Base-by-base conservation (phyloP, 1,140 invertebrate genomes). In the Anthonomus grandis region DNA sequence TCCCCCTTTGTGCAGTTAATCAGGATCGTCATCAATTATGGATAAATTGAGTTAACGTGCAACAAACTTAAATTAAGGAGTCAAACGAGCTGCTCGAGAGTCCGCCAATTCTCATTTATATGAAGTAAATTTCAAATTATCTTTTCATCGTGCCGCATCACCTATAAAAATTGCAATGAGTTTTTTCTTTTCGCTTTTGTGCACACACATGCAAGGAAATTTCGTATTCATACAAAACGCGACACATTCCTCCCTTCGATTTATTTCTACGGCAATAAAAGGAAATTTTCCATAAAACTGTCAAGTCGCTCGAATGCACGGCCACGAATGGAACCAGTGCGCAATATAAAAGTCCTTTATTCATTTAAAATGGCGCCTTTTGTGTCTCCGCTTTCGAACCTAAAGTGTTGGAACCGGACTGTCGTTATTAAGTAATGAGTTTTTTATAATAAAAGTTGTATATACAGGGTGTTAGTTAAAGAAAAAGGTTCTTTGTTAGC, bases 201-300 rank as follows among this genome's bases (percentile, higher is more conserved):
- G n/a, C n/a, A n/a, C n/a, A n/a, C n/a, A n/a, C n/a, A n/a, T n/a
- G n/a, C n/a, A n/a, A n/a, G 17, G 19, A 45, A 15, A 23, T 45
- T 45, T 45, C 22, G 10, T 12, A 17, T 49, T 49, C 31, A 34
- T 36, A 49, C 46, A 46, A 23, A n/a, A 46, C 25, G 25, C 25
- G 46, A 31, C 46, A 12, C 25, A 49, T 49, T 49, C 46, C 31
- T 1, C 15, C 10, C 13, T 49, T 49, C 31, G 31, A 49, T 49
- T 49, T 49, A 49, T 49, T 19, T 36, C 22, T n/a, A n/a, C 25
- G 12, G 8, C 25, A 31, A 15, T 49, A 31, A 49, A 49, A 21
- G 46, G 37, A 49, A 49, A 49, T 49, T 41, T 34, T 36, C 46
- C 31, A 49, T 49, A 49, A 49, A 49, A 49, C 25, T 49, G 46